Conservation (phyloP, 2,888 invertebrate genomes). For the Drosophila conformis region DNA sequence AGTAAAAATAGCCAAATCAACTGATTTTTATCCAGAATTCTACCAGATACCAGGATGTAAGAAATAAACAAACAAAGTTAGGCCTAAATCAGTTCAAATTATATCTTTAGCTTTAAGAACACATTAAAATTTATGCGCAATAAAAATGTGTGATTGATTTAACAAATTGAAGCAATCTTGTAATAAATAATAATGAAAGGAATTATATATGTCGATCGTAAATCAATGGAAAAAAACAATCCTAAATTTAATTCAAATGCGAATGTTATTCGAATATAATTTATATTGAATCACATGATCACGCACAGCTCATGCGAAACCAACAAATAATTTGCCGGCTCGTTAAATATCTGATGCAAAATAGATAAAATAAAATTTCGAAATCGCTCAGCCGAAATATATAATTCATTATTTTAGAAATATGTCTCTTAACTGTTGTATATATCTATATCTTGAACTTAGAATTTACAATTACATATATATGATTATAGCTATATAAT, state of each 20-base stretch:
- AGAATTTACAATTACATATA: background rate
- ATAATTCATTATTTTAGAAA: background rate
- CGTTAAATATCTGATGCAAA: constrained; percentile 17
- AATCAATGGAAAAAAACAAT: background rate
- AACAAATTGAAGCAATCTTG: constrained; percentile 12
- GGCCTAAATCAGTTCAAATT: background rate
- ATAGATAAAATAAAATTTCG: background rate
- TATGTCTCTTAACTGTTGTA: no score
- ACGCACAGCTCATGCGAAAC: constrained; percentile 12
- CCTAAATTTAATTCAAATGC: constrained; percentile 18
- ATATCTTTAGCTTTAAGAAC: background rate
- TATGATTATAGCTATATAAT: background rate
- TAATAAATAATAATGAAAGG: background rate
- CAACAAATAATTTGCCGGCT: constrained; percentile 14
- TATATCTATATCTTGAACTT: background rate
- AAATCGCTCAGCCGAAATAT: constrained; percentile 9
- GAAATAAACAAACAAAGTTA: background rate
- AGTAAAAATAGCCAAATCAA: background rate
- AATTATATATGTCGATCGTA: background rate
- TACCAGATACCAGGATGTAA: background rate
- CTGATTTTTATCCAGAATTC: background rate
- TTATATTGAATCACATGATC: constrained; percentile 24
- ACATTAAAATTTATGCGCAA: background rate
- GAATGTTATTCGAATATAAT: constrained; percentile 19
- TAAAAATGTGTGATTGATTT: constrained; percentile 2